Base-by-base conservation (phyloP, 2,797 vertebrate species). In the Parauchenoglanis punctatus region DNA sequence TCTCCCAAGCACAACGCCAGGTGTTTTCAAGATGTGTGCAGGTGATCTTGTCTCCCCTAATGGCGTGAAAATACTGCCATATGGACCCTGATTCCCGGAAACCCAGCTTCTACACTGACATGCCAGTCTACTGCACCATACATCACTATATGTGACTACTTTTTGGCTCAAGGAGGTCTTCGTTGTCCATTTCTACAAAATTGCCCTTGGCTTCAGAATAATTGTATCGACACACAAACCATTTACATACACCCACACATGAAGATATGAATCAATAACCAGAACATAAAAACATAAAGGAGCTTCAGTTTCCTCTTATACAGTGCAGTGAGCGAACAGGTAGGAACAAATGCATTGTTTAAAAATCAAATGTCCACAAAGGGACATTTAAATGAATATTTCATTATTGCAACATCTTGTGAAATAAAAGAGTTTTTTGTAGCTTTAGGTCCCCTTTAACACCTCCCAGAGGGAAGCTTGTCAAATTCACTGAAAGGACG, bases 261-360 rank as follows among this genome's bases (percentile, higher is more conserved):
- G 5, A 81, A 81, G 58, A 40, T 35, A 44, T 81, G 78, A 81
- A 28, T 78, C 76, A 78, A 58, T 78, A 58, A 78, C 23, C 58
- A 81, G 58, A 81, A n/a, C 35, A 63, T 46, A n/a, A 67, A 82
- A 7, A 52, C n/a, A 68, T 31, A 31, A 52, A 49, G 11, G n/a
- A 56, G 28, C 15, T 28, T 46, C 6, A 10, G 6, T 63, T 28
- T 63, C 31, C 80, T 63, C 7, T 65, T 65, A 4, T n/a, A 28
- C 63, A 83, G 31, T 54, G 46, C 46, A 28, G 3, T 23, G 67
- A 23, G 20, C 2, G 18, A 54, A 28, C 63, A 18, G n/a, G 10
- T 54, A 35, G 28, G 11, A 70, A 23, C 17, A 54, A 31, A 83
- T 67, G 10, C 7, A 35, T 4, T 63, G 35, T 63, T 20, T 25